Conservation (phyloP, 2,888 invertebrate species). For the Drosophila paramelanica region DNA sequence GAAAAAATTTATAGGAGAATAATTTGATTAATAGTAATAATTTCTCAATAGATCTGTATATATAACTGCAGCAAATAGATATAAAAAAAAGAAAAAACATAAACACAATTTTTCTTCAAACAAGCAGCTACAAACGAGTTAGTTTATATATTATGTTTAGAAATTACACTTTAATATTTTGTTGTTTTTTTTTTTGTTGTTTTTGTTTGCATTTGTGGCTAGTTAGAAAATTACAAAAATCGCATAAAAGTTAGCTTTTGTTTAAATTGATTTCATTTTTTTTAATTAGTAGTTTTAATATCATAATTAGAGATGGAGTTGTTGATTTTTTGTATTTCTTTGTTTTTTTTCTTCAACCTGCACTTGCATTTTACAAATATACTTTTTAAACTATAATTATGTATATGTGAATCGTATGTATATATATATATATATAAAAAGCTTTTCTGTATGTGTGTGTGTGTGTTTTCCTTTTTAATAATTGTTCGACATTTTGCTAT, state of each 20-base stretch:
- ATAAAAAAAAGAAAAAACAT: conserved; percentile 17
- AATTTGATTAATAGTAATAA: conserved; percentile 16
- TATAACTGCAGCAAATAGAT: conserved; percentile 12
- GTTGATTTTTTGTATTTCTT: conserved; percentile 5
- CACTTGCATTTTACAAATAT: conserved; percentile 53
- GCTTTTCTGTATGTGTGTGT: conserved; percentile 72
- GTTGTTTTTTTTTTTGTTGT: neutral
- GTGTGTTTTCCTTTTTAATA: conserved; percentile 27
- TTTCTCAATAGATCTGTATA: conserved; percentile 18
- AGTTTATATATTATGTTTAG: conserved; percentile 1
- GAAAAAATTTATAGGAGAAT: conserved; percentile 16
- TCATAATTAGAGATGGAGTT: conserved; percentile 33
- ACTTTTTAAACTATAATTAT: conserved; percentile 44
- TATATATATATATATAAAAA: conserved; percentile 71
- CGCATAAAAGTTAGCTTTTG: conserved; percentile 46
- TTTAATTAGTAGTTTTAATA: conserved; percentile 16
- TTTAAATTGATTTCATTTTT: conserved; percentile 9
- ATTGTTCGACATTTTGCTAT: conserved; percentile 68
- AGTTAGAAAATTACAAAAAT: conserved; percentile 75
- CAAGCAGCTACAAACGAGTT: conserved; percentile 23
- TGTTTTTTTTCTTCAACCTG: conserved; percentile 16
- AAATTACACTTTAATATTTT: conserved; percentile 14
- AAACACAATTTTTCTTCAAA: conserved; percentile 6
- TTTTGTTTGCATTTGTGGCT: conserved; percentile 36
- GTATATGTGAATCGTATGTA: conserved; percentile 33